A percentile compares a stretch with the other conserved stretches of the same genome.
These are phyloP conservation scores for Magallana gigas DNA, from an alignment of 1,140 invertebrate species.

Conservation along the genomic window DNA sequence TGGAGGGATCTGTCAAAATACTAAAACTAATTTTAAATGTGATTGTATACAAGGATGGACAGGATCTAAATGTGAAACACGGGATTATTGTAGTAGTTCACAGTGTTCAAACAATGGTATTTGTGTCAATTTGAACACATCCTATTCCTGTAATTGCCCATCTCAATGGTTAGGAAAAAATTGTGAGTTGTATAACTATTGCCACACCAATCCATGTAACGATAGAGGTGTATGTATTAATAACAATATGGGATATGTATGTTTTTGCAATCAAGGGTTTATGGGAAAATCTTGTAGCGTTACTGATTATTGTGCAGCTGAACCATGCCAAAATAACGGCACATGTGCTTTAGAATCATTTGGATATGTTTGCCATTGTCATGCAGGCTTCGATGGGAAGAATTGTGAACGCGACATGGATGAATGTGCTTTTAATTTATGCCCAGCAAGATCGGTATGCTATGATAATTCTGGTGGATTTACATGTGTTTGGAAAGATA, in stretches of 20 bases:
- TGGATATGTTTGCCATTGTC: background rate
- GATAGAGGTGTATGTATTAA: background rate
- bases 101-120: constrained; percentile 14
- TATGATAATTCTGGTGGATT: constrained; percentile 52
- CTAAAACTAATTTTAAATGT: constrained; percentile 73
- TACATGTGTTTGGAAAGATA: constrained; percentile 36
- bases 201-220: background rate
- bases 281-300: constrained; percentile 30
- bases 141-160: background rate
- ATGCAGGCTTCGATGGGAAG: background rate
- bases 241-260: background rate
- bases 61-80: constrained; percentile 94
- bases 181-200: constrained; percentile 11
- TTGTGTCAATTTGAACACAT: background rate
- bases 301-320: background rate
- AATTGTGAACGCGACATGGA: background rate
- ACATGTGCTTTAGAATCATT: background rate
- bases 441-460: constrained; percentile 43
- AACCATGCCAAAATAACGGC: background rate
- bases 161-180: background rate
- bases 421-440: background rate
- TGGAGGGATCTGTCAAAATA: constrained; percentile 90
- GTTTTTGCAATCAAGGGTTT: constrained; percentile 16
- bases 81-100: constrained; percentile 75
- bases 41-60: constrained; percentile 95